These are phyloP conservation scores for Loxodonta africana DNA, from an alignment of 2,113 vertebrate species.

Conservation along the genomic window DNA sequence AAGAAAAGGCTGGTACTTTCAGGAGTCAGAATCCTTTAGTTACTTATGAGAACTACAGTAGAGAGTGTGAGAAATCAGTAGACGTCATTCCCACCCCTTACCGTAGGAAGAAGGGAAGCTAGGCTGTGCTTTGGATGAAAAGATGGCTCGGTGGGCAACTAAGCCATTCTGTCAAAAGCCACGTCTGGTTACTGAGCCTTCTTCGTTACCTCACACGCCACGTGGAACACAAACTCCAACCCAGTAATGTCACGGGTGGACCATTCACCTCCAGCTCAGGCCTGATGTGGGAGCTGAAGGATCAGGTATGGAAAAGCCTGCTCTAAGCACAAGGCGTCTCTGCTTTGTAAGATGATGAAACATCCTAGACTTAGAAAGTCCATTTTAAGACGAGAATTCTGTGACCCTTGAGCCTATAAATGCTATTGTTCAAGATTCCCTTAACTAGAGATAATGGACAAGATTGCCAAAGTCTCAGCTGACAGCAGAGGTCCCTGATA, in stretches of 20 bases:
- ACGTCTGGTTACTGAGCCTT: neutral
- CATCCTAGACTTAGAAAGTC: no score
- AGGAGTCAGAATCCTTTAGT: neutral
- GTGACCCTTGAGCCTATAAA: neutral
- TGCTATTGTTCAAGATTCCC: neutral
- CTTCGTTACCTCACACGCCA: accelerated
- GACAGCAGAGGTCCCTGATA: neutral
- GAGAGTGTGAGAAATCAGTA: neutral
- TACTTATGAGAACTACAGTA: neutral
- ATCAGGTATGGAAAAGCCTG: neutral
- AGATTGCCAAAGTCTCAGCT: neutral
- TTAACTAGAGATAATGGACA: neutral
- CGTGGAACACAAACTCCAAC: neutral
- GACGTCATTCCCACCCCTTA: accelerated
- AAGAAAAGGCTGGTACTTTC: neutral
- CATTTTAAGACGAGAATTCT: neutral
- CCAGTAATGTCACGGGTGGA: neutral
- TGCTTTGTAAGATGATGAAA: neutral
- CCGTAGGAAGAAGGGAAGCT: neutral
- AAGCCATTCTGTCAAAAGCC: neutral
- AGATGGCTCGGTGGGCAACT: neutral
- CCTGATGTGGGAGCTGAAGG: neutral
- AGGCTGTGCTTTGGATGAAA: neutral
- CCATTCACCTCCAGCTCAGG: neutral
- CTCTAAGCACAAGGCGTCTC: neutral